Percentiles rank a stretch among this genome's conserved stretches.
phyloP scores from a whole-genome alignment of 2,797 vertebrate species.

The Okamejei kenojei region DNA sequence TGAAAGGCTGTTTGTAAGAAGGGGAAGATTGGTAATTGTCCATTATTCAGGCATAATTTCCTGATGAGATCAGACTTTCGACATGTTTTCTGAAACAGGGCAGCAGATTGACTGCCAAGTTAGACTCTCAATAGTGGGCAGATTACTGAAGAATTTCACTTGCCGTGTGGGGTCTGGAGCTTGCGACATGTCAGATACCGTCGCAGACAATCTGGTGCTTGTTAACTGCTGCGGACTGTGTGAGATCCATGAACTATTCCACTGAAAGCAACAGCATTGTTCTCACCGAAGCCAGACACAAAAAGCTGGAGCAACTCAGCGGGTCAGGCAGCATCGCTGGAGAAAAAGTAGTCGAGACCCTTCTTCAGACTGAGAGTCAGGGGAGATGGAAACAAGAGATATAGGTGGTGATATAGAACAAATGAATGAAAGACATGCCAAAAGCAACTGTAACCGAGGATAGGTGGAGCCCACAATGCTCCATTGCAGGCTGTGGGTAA shows the following conservation, averaged over 20 bases:
- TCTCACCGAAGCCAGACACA: neutral
- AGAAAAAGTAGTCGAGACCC: too few relatives aligned
- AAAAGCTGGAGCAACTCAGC: too few relatives aligned
- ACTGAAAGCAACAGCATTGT: conserved; percentile 11
- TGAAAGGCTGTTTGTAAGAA: neutral
- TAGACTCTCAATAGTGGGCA: conserved; percentile 23
- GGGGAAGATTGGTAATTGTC: neutral
- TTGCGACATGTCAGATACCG: conserved; percentile 19
- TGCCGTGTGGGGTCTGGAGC: neutral
- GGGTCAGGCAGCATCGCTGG: too few relatives aligned
- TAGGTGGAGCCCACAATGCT: too few relatives aligned
- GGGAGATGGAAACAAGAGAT: too few relatives aligned
- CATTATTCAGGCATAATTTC: conserved; percentile 18
- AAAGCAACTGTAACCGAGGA: too few relatives aligned
- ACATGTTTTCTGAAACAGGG: conserved; percentile 20
- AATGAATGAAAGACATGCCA: too few relatives aligned
- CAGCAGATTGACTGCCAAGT: conserved; percentile 21
- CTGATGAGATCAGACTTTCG: conserved; percentile 29
- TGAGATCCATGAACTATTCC: neutral
- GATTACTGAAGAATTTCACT: neutral
- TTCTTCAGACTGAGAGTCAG: too few relatives aligned
- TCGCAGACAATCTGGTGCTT: conserved; percentile 32
- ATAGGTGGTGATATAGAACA: too few relatives aligned
- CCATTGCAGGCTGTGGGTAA: too few relatives aligned
- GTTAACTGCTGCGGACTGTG: neutral